Evolutionary conservation across 2,888 invertebrate species (phyloP).

Genomic region (Brenthis hecate): DNA sequence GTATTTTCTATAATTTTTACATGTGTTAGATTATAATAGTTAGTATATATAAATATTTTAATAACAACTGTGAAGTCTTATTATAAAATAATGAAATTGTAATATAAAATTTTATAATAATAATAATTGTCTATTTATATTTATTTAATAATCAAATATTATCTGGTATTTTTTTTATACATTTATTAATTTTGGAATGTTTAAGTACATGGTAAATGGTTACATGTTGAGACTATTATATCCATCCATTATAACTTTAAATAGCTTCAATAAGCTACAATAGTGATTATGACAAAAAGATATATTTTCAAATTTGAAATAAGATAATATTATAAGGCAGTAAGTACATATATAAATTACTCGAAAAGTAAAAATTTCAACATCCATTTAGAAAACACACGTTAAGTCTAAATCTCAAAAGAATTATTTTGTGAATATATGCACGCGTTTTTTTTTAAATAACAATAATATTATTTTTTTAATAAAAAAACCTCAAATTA

Average conservation of each 20-base stretch:
- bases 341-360: slow-evolving; percentile 11
- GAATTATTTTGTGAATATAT: slow-evolving; percentile 6
- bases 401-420: slow-evolving; percentile 3
- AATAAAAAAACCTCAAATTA: slow-evolving; percentile 24
- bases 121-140: slow-evolving; percentile 30
- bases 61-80: slow-evolving; percentile 17
- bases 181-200: slow-evolving; percentile 21
- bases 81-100: slow-evolving; percentile 21
- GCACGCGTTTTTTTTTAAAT: too few relatives aligned
- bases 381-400: slow-evolving; percentile 7
- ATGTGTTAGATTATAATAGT: too few relatives aligned
- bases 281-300: slow-evolving; percentile 1
- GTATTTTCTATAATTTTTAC: too few relatives aligned
- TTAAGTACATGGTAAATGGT: slow-evolving; percentile 18
- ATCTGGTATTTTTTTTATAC: slow-evolving; percentile 21
- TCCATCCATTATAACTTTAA: neutral
- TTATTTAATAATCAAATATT: slow-evolving; percentile 26
- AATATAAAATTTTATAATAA: slow-evolving; percentile 19
- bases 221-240: slow-evolving; percentile 20
- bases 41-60: neutral
- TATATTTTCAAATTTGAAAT: slow-evolving; percentile 1
- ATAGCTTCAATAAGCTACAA: slow-evolving; percentile 17
- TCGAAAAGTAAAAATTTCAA: slow-evolving; percentile 9
- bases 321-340: slow-evolving; percentile 17
- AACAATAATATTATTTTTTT: too few relatives aligned